Evolutionary conservation across 2,888 invertebrate species (phyloP).

Genomic region (Mythimna pallens): DNA sequence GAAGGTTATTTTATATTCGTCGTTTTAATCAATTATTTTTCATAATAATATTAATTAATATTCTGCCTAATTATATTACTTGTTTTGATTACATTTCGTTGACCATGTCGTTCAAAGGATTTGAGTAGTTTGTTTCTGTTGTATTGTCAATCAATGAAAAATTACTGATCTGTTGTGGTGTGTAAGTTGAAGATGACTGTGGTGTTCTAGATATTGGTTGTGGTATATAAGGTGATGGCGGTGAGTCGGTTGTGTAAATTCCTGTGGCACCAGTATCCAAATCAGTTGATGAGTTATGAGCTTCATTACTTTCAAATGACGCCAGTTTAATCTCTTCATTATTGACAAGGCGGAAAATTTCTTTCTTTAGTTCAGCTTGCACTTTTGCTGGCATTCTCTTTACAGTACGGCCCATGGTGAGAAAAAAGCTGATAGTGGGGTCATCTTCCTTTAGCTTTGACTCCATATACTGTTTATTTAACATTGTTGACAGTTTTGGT

Average conservation of each 20-base stretch:
- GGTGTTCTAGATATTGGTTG: neutral
- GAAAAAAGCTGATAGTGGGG: constrained; percentile 29
- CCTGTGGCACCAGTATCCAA: neutral
- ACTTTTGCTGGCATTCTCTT: constrained; percentile 18
- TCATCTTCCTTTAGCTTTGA: constrained; percentile 35
- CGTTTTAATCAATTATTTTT: neutral
- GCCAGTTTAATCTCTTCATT: neutral
- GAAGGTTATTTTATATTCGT: neutral
- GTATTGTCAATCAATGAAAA: constrained; percentile 1
- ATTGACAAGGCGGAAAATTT: neutral
- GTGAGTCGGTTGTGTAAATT: neutral
- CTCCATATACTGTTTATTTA: constrained; percentile 34
- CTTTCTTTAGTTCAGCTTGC: neutral
- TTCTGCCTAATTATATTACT: neutral
- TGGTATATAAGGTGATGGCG: neutral
- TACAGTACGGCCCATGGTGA: constrained; percentile 29
- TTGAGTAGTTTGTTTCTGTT: neutral
- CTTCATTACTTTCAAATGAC: neutral
- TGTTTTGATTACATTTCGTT: too few species aligned
- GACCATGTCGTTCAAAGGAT: too few species aligned
- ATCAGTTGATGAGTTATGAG: neutral
- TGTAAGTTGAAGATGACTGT: neutral
- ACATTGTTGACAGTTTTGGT: constrained; percentile 35
- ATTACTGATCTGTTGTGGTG: neutral
- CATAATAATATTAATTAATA: neutral